Evolutionary conservation across 2,888 invertebrate species (phyloP).

Genomic region (Aspidapion aeneum): DNA sequence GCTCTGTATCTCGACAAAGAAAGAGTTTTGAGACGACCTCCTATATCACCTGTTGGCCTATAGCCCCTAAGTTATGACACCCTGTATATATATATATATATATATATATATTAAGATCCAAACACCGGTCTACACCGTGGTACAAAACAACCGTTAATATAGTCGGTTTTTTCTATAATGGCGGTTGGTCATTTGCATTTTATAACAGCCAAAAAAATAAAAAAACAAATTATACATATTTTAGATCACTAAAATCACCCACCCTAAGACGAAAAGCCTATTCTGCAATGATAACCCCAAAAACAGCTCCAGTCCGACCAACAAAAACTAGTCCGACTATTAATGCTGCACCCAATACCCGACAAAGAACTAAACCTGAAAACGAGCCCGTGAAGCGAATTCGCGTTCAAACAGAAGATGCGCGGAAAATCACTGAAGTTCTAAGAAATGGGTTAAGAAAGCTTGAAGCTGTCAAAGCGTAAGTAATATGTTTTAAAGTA

Average conservation of each 20-base stretch:
- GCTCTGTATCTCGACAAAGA: too few relatives aligned
- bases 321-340: not conserved
- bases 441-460: not conserved
- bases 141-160: too few relatives aligned
- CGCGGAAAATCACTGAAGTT: not conserved
- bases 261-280: slow-evolving; percentile 30
- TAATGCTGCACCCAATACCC: not conserved
- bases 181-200: not conserved
- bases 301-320: slow-evolving; percentile 8
- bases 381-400: not conserved
- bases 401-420: not conserved
- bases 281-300: slow-evolving; percentile 29
- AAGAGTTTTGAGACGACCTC: too few relatives aligned
- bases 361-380: not conserved
- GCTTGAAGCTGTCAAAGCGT: not conserved
- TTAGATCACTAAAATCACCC: slow-evolving; percentile 28
- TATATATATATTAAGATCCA: too few relatives aligned
- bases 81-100: too few relatives aligned
- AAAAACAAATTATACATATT: slow-evolving; percentile 13
- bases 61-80: too few relatives aligned
- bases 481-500: not conserved
- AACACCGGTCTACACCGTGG: too few relatives aligned
- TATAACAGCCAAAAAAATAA: not conserved
- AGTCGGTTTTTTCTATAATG: too few relatives aligned
- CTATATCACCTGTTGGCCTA: too few relatives aligned